phyloP scores from a whole-genome alignment of 2,797 vertebrate genomes.

The Epinephelus awoara region DNA sequence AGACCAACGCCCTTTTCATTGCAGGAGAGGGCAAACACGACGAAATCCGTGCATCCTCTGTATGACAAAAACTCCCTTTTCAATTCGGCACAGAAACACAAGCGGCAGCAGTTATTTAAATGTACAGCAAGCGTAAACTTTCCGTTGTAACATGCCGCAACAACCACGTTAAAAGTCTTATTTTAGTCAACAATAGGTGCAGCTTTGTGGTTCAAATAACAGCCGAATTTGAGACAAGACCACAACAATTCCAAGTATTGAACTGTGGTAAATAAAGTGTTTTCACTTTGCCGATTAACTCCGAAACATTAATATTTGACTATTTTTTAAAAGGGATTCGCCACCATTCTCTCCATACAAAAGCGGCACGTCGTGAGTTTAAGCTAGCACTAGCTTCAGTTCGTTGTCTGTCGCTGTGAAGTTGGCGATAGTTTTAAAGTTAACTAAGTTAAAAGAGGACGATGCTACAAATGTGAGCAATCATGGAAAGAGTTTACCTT shows the following conservation, averaged over 20 bases:
- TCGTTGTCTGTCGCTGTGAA: too few species aligned
- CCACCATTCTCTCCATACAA: background rate
- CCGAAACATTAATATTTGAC: background rate
- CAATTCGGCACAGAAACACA: background rate
- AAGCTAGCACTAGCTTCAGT: background rate
- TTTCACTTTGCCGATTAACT: background rate
- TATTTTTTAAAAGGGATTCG: background rate
- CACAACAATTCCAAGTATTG: background rate
- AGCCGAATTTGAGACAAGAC: background rate
- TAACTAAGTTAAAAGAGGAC: too few species aligned
- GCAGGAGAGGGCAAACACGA: too few species aligned
- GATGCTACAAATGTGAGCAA: background rate
- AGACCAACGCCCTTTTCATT: background rate
- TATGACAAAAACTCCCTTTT: background rate
- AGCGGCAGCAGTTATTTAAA: background rate
- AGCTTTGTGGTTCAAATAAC: background rate
- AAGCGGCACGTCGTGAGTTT: too few species aligned
- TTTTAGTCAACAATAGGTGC: background rate
- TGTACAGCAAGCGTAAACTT: background rate
- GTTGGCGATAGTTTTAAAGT: too few species aligned
- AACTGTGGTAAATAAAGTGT: fast-evolving
- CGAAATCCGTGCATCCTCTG: background rate
- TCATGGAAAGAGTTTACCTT: background rate
- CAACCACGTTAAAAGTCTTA: background rate
- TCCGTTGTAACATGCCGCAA: background rate